These are phyloP conservation scores for Cetoscarus ocellatus DNA, from an alignment of 2,797 vertebrate species.

Conservation along the genomic window DNA sequence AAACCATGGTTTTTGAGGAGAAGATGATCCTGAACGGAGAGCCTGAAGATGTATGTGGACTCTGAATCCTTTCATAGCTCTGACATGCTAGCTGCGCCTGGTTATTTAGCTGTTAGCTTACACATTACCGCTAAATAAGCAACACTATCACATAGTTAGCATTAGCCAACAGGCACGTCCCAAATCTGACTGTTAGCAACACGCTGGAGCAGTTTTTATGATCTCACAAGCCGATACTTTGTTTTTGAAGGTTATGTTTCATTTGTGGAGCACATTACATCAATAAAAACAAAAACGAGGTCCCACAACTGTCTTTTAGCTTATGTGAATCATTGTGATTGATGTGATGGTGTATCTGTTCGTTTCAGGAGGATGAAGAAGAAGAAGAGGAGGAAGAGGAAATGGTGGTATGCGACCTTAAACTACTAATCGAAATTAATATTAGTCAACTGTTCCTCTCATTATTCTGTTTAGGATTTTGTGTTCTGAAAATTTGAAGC, in stretches of 20 bases:
- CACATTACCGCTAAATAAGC: slow-evolving; percentile 28
- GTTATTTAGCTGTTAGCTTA: slow-evolving; percentile 13
- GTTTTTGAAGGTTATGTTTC: neutral
- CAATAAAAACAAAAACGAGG: neutral
- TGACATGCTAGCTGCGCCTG: neutral
- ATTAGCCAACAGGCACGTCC: slow-evolving; percentile 1
- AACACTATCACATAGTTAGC: slow-evolving; percentile 27
- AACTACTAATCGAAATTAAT: neutral
- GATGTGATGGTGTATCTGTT: slow-evolving; percentile 5
- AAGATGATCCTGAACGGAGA: slow-evolving; percentile 84
- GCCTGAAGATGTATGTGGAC: slow-evolving; percentile 75
- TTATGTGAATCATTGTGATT: slow-evolving; percentile 1
- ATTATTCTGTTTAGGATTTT: neutral
- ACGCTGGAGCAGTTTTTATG: neutral
- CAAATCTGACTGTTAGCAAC: neutral
- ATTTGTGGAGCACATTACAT: neutral
- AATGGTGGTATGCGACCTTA: slow-evolving; percentile 80
- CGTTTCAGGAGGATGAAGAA: slow-evolving; percentile 77
- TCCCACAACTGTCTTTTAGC: no score
- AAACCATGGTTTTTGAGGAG: slow-evolving; percentile 83
- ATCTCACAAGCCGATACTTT: no score
- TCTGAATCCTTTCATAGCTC: neutral
- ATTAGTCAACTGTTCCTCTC: neutral
- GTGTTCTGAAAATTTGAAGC: no score
- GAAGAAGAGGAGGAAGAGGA: slow-evolving; percentile 84